phyloP scores from a whole-genome alignment of 2,797 vertebrate species.

The Lagothrix lagotricha region DNA sequence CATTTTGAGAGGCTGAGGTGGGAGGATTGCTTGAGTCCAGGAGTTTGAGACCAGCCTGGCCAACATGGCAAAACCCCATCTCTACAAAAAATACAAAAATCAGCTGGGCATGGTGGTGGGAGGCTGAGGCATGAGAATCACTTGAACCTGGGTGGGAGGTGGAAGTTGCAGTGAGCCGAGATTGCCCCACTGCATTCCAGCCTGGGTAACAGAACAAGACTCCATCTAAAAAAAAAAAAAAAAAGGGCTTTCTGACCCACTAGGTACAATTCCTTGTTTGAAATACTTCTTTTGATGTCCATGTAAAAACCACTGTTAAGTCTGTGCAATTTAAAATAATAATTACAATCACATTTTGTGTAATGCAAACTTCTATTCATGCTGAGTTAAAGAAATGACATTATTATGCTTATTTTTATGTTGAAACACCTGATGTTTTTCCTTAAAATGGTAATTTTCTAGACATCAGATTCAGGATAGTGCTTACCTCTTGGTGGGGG shows the following conservation, averaged over 20 bases:
- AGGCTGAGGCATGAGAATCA: no score
- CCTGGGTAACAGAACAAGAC: no score
- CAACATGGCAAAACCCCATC: no score
- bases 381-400: neutral
- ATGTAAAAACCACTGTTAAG: neutral
- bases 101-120: no score
- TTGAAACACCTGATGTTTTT: neutral
- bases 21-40: no score
- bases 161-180: no score
- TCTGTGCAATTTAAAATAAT: neutral
- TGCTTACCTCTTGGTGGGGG: neutral
- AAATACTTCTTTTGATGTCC: slow-evolving; percentile 33
- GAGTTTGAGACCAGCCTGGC: no score
- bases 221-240: no score
- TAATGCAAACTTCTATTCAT: neutral
- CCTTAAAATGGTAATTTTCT: neutral
- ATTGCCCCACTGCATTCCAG: no score
- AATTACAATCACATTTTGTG: neutral
- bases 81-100: no score
- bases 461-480: neutral
- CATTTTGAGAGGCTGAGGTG: no score
- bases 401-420: neutral
- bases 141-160: no score
- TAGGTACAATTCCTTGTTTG: slow-evolving; percentile 1
- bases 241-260: neutral